Percentiles rank a stretch among this genome's conserved stretches.
phyloP scores from a whole-genome alignment of 35 echinoderm and acorn worm genomes.

The Hemicentrotus pulcherrimus region DNA sequence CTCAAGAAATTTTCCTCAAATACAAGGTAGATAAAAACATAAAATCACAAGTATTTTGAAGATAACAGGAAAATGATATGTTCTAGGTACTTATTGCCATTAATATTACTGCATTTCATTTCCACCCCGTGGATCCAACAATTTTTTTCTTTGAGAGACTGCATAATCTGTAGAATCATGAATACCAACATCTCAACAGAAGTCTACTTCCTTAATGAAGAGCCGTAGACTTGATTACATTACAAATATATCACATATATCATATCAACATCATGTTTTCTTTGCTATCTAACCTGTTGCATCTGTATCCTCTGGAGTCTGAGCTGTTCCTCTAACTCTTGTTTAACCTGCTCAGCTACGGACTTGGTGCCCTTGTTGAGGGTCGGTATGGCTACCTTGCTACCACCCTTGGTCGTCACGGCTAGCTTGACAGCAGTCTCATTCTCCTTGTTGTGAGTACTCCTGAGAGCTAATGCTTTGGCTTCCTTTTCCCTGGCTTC shows the following conservation, averaged over 20 bases:
- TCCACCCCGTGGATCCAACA: too few species aligned
- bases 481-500: conserved; percentile 37
- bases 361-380: conserved; percentile 47
- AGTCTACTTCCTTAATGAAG: too few species aligned
- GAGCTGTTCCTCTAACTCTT: conserved; percentile 87
- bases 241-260: background rate
- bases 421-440: conserved; percentile 13
- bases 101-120: too few species aligned
- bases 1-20: background rate
- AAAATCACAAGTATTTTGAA: too few species aligned
- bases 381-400: conserved; percentile 29
- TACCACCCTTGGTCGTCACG: conserved; percentile 23
- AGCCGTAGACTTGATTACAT: too few species aligned
- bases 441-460: conserved; percentile 32
- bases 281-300: conserved; percentile 65
- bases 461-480: conserved; percentile 10
- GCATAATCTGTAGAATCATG: too few species aligned
- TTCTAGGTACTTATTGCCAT: too few species aligned
- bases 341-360: conserved; percentile 53
- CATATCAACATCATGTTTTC: background rate
- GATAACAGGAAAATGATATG: too few species aligned
- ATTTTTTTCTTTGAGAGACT: too few species aligned
- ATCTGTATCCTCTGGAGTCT: conserved; percentile 60
- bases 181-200: too few species aligned
- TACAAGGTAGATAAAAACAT: too few species aligned